Evolutionary conservation across 2,797 vertebrate species (phyloP).

Genomic region (Helicolenus hilgendorfi): DNA sequence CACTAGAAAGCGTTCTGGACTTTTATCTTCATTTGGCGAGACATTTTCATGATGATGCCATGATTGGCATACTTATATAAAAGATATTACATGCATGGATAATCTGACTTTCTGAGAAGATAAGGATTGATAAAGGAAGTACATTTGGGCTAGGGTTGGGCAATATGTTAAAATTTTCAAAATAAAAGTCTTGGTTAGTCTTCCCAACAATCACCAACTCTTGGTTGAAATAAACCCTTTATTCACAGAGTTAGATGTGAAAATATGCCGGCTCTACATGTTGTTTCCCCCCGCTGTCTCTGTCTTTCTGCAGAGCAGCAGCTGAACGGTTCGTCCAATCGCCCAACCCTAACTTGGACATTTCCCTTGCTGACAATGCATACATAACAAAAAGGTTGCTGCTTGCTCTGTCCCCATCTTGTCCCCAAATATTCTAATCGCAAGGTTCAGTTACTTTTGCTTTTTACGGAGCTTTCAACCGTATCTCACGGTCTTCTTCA

Average conservation of each 20-base stretch:
- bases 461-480: neutral
- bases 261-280: too few relatives aligned
- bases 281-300: too few relatives aligned
- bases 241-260: too few relatives aligned
- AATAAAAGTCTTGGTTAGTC: too few relatives aligned
- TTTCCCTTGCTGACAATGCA: too few relatives aligned
- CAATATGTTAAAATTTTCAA: too few relatives aligned
- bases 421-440: neutral
- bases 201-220: too few relatives aligned
- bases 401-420: neutral
- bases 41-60: conserved; percentile 1
- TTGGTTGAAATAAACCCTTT: too few relatives aligned
- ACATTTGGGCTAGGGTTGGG: neutral
- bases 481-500: neutral
- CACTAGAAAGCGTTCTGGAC: neutral
- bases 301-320: too few relatives aligned
- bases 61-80: neutral
- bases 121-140: neutral
- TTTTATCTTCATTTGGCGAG: conserved; percentile 1
- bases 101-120: neutral
- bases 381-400: neutral
- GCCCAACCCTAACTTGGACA: too few relatives aligned
- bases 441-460: neutral
- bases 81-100: conserved; percentile 4
- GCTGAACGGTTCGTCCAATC: too few relatives aligned